Evolutionary conservation across 1,140 invertebrate species (phyloP), one percentile per base, ranked within the genome.

Genomic region (Bombus picipes): DNA sequence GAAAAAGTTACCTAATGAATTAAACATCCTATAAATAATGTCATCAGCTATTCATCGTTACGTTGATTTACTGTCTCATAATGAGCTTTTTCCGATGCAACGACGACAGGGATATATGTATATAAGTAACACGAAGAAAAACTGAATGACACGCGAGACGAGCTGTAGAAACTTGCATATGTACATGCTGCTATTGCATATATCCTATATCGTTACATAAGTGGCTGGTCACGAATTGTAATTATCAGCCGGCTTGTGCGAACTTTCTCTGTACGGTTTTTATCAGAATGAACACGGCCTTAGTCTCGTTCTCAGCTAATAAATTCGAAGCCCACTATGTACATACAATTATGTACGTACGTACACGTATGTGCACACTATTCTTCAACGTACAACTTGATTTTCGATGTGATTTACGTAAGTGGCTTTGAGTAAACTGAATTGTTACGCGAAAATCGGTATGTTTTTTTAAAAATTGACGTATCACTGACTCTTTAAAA

Each of bases 231-330:
- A 77, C 81, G 73, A 83, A 83, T 76, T 75, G 53, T 62, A 83
- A 83, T 77, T 83, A 83, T 83, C 72, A 77, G 65, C 43, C 81
- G 62, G 81, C 10, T 39, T 77, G 28, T 53, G 81, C 41, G 81
- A 77, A 83, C 81, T 83, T 83, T 83, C 81, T 77, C 81, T 68
- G 57, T 66, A 75, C 57, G 43, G 73, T 83, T 83, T 83, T 77
- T 76, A 77, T 83, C 73, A 77, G 65, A 83, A 68, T 32, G 62
- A 34, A 77, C 73, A 53, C 73, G 81, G 37, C 73, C 73, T 83
- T 76, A 76, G 43, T 77, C 43, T 43, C 62, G 59, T 66, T 83
- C 81, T 73, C 79, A 41, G 53, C 70, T 57, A 72, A 76, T 75
- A 83, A 83, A 83, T 75, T 32, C 41, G 57, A 39, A 28, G 37